Evolutionary conservation across 2,797 vertebrate species (phyloP), one percentile per base, ranked within the genome.

Genomic region (Neoniphon sammara): DNA sequence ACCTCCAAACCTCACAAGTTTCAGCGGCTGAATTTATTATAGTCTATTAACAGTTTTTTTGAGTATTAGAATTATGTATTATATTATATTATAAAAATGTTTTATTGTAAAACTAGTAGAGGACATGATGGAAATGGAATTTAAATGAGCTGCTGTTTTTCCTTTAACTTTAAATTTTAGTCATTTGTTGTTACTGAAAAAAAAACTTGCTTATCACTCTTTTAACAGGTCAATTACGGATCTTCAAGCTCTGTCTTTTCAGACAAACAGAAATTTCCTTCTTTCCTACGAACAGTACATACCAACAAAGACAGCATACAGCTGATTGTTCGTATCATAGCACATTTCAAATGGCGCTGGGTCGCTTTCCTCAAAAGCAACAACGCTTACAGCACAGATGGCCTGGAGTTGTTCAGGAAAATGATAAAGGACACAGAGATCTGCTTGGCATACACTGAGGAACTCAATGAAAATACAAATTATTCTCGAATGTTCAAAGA

Each of bases 311-410:
- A 93, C 39, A 84, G 93, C 12, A 93, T 94, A n/a, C 78, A 94
- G 20, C 87, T 91, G 23, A 92, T 96, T 8, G 67, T 94, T 58
- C 78, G 31, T 25, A 88, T 96, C 58, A 63, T 96, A 49, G 69
- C 61, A 73, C 80, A 59, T 14, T 97, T 96, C 0, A 15, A 83
- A 0, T 98, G 96, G 96, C 90, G 80, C 0, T 97, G 96, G 96
- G 90, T 97, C 1, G 94, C 93, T 0, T 86, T 95, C 57, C 82
- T 97, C 5, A 83, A 93, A 80, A 94, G 91, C 0, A 64, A 93
- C 0, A 84, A 94, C 0, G 60, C 76, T 60, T 96, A 95, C 0
- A 93, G 96, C 36, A 80, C 34, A 14, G 81, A 92, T 0, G 91
- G 93, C 0, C 15, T 85, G 0, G 75, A 81, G 0, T 53, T 90